These are phyloP conservation scores for Epinephelus malabaricus DNA, from an alignment of 2,797 vertebrate genomes.

Conservation along the genomic window DNA sequence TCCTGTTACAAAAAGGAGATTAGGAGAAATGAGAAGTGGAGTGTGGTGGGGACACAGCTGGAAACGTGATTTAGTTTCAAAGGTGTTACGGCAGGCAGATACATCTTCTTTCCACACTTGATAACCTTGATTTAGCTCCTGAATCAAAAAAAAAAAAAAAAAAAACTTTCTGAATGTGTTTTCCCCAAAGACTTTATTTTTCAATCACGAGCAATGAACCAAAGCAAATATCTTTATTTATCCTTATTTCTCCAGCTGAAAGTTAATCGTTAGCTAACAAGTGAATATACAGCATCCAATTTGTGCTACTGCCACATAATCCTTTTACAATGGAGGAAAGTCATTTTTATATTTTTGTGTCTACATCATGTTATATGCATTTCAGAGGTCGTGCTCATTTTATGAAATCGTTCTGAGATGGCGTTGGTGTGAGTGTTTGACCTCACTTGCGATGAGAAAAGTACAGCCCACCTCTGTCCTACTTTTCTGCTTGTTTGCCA, in stretches of 20 bases:
- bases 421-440: not conserved
- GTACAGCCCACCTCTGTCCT: not conserved
- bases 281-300: constrained; percentile 47
- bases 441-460: not conserved
- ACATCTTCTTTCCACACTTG: not conserved
- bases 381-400: constrained; percentile 6
- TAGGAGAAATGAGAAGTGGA: not conserved
- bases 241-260: constrained; percentile 45
- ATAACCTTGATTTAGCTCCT: constrained; percentile 21
- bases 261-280: constrained; percentile 49
- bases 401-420: not conserved
- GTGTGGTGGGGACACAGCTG: not conserved
- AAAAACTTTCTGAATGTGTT: constrained; percentile 1
- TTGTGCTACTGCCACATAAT: constrained; percentile 53
- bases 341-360: constrained; percentile 11
- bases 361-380: not conserved
- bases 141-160: not conserved
- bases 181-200: constrained; percentile 16
- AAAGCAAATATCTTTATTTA: constrained; percentile 51
- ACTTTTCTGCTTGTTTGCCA: not conserved
- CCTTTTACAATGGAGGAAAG: constrained; percentile 26
- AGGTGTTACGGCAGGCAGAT: not conserved
- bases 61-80: constrained; percentile 15
- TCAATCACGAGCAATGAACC: constrained; percentile 28
- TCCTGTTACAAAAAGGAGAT: not conserved